Evolutionary conservation across 1,140 invertebrate genomes (phyloP), one percentile per base, ranked within the genome.

Genomic region (Micrasema minimum): DNA sequence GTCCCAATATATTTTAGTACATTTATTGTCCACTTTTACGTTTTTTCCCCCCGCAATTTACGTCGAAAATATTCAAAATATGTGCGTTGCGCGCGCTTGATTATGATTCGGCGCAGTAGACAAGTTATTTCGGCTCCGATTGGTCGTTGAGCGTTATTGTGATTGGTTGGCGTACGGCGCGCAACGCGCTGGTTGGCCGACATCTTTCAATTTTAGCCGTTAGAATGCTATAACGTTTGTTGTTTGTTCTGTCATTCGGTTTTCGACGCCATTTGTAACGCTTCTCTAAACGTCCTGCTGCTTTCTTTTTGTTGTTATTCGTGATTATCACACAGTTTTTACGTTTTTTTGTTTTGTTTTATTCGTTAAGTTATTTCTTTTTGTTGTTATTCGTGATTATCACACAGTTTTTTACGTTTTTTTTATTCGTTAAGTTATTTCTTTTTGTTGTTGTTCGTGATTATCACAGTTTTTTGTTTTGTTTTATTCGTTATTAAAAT

Each of bases 31-130:
- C 53, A 14, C 26, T 57, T 57, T 57, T 35, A 57, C 11, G 9
- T 57, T 57, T 57, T 57, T 37, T 57, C 35, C 14, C n/a, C 23
- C 26, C 23, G 11, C 51, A 55, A 35, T 55, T 55, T 55, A 55
- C 37, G 51, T 55, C 10, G 2, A 14, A 55, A 55, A 55, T 38
- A 38, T 59, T 59, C n/a, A 41, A n/a, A 38, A 59, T 16, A 37
- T 38, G 11, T 59, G 7, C 2, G 7, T 16, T 18, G 9, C 55
- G 18, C 55, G 51, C 5, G 22, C 10, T 23, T 55, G 12, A 55
- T 5, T 18, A 16, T 20, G 48, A 20, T 1, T 55, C 12, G 16
- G 2, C 14, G 26, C 22, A 55, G 22, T n/a, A 35, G 2, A 31
- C 9, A 55, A 7, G n/a, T 55, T 26, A 11, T 31, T 31, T 26